Percentiles rank a stretch among this genome's conserved stretches.
These are phyloP conservation scores for Bellardia pandia DNA, from an alignment of 2,888 invertebrate genomes.

Conservation along the genomic window DNA sequence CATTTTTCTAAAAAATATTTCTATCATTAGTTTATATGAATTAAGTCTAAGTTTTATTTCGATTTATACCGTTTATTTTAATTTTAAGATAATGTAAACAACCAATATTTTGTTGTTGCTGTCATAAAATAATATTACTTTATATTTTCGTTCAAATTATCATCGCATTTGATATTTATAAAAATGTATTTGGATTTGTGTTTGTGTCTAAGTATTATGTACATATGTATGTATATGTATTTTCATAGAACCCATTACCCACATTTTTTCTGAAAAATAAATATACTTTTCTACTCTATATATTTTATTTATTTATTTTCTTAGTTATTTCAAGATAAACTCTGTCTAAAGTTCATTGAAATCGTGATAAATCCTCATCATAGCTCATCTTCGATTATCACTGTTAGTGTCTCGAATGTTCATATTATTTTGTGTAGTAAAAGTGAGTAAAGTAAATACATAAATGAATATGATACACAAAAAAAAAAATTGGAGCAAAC, in stretches of 20 bases:
- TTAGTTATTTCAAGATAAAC: conserved; percentile 80
- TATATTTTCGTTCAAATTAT: conserved; percentile 28
- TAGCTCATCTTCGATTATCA: conserved; percentile 70
- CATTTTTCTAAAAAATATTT: background rate
- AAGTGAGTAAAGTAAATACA: conserved; percentile 36
- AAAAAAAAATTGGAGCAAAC: conserved; percentile 65
- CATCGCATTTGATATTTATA: conserved; percentile 40
- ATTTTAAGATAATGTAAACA: conserved; percentile 38
- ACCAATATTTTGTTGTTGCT: background rate
- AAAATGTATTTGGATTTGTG: background rate
- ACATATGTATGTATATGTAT: background rate
- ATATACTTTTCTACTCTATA: conserved; percentile 49
- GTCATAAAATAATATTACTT: conserved; percentile 7
- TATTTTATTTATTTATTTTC: conserved; percentile 69
- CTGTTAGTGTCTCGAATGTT: conserved; percentile 70
- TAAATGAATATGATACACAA: conserved; percentile 59
- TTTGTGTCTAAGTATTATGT: background rate
- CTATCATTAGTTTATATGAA: conserved; percentile 15
- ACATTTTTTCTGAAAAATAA: conserved; percentile 46
- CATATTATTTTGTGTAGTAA: conserved; percentile 52
- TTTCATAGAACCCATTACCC: conserved; percentile 60
- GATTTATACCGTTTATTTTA: conserved; percentile 14
- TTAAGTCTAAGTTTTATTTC: background rate
- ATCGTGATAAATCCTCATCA: conserved; percentile 80
- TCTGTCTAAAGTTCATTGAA: conserved; percentile 83